Evolutionary conservation across 2,797 vertebrate genomes (phyloP).

Genomic region (Diceros bicornis): DNA sequence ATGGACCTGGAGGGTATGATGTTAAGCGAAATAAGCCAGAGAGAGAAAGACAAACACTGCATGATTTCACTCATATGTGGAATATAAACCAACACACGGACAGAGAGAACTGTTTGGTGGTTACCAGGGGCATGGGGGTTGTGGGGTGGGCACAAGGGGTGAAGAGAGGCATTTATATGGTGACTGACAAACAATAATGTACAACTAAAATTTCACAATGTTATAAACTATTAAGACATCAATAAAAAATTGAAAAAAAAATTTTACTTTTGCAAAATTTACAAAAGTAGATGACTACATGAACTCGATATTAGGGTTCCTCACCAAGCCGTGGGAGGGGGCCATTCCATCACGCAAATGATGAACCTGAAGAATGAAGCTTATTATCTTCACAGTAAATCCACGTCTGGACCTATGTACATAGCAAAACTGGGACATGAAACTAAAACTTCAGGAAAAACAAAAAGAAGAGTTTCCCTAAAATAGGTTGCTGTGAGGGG

Average conservation of each 20-base stretch:
- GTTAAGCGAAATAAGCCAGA: too few species aligned
- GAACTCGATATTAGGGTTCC: not conserved
- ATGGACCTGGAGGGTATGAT: too few species aligned
- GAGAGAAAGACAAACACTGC: too few species aligned
- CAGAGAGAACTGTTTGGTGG: too few species aligned
- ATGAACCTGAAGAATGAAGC: not conserved
- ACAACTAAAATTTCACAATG: too few species aligned
- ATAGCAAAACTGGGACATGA: not conserved
- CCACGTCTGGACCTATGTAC: fast-evolving
- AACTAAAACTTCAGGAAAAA: not conserved
- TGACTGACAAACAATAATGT: too few species aligned
- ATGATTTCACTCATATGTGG: too few species aligned
- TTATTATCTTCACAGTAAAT: not conserved
- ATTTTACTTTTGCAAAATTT: conserved; percentile 53
- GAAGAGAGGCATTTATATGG: too few species aligned
- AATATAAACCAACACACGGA: too few species aligned
- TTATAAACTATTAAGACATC: too few species aligned
- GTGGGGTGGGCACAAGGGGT: too few species aligned
- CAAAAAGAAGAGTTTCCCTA: not conserved
- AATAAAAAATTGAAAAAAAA: not conserved
- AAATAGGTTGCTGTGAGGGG: not conserved
- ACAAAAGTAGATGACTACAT: not conserved
- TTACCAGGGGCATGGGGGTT: too few species aligned
- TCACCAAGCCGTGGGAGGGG: not conserved
- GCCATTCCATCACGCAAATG: not conserved